These are phyloP conservation scores for Diachasma alloeum DNA, from an alignment of 1,140 invertebrate species.

Conservation along the genomic window DNA sequence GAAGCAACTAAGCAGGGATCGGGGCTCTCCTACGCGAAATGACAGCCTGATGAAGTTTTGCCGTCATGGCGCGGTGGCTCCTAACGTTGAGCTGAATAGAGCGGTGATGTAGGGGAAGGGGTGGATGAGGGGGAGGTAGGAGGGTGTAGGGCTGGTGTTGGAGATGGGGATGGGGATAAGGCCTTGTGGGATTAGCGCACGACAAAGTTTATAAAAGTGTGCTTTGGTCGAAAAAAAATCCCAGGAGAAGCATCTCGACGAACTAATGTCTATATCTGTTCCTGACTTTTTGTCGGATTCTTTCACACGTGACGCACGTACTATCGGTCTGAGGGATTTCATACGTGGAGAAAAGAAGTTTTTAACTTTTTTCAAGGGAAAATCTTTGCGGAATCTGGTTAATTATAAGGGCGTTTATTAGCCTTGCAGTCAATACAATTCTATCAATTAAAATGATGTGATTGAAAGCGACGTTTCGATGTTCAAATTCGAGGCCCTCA, in stretches of 20 bases:
- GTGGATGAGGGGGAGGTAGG: background rate
- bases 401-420: no score
- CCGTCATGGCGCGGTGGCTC: slow-evolving; percentile 42
- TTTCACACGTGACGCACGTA: background rate
- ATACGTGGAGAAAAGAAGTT: background rate
- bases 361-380: no score
- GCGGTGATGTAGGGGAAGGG: background rate
- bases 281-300: background rate
- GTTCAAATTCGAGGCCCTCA: no score
- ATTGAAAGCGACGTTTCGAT: no score
- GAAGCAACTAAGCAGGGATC: slow-evolving; percentile 44
- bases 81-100: slow-evolving; percentile 23
- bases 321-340: background rate
- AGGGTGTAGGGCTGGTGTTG: background rate
- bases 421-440: no score
- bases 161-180: slow-evolving; percentile 47
- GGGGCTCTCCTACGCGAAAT: slow-evolving; percentile 54
- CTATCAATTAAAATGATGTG: no score
- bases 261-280: background rate
- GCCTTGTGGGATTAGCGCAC: slow-evolving; percentile 54
- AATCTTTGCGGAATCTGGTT: no score
- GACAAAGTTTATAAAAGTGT: slow-evolving; percentile 63
- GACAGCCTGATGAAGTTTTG: slow-evolving; percentile 63
- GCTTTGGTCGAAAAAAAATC: slow-evolving; percentile 21
- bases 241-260: background rate